Conservation (phyloP, 1,140 invertebrate genomes). For the Dinoponera quadriceps region DNA sequence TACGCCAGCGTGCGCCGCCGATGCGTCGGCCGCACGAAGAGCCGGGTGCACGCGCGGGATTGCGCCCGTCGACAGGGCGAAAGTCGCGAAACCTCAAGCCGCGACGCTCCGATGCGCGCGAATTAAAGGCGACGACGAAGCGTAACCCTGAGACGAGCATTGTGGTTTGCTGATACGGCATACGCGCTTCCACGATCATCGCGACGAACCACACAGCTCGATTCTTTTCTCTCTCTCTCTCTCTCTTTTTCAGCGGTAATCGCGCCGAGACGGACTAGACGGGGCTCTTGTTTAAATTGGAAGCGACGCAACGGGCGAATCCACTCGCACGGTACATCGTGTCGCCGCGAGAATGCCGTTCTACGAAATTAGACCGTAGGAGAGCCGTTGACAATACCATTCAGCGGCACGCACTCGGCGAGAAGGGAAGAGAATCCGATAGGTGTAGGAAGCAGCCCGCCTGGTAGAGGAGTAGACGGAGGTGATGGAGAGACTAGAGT, state of each 20-base stretch:
- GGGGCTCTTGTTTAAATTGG: constrained; percentile 4
- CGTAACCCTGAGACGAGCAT: not conserved
- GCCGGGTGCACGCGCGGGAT: not conserved
- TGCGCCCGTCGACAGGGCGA: constrained; percentile 16
- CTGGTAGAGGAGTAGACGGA: constrained; percentile 42
- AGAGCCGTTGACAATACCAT: constrained; percentile 65
- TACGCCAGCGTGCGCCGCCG: not conserved
- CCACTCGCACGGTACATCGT: not conserved
- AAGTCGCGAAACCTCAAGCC: constrained; percentile 68
- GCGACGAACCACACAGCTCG: not conserved
- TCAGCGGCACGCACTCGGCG: constrained; percentile 21
- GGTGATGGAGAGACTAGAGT: constrained; percentile 52
- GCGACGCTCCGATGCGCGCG: constrained; percentile 27
- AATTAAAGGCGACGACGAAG: constrained; percentile 44
- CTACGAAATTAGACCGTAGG: constrained; percentile 40
- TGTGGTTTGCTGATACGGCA: not conserved
- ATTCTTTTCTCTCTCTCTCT: not conserved
- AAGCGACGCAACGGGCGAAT: not conserved
- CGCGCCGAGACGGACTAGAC: too few species aligned
- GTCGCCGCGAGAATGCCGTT: constrained; percentile 10
- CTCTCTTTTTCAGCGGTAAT: not conserved
- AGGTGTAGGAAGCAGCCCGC: constrained; percentile 15
- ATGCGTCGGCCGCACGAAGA: not conserved
- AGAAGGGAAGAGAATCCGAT: constrained; percentile 36
- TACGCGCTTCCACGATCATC: not conserved